phyloP scores from a whole-genome alignment of 2,113 vertebrate species.

The Pelmatolapia mariae region DNA sequence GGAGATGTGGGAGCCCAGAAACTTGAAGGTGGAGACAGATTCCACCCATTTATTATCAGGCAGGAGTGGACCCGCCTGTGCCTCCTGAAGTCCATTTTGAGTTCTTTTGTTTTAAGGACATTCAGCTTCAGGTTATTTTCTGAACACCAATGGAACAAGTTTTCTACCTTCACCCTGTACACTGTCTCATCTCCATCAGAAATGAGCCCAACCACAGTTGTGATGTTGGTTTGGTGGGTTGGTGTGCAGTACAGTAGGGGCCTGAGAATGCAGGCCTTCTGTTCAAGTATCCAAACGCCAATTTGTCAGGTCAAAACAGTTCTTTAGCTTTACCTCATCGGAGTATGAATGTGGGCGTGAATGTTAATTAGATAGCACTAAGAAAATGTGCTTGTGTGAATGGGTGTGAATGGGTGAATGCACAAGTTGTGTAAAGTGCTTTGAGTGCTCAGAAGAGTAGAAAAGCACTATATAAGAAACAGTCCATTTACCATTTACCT shows the following conservation, averaged over 20 bases:
- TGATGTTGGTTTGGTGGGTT: not conserved
- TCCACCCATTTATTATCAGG: not conserved
- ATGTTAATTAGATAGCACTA: too few relatives aligned
- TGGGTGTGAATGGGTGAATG: too few relatives aligned
- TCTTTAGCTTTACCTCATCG: too few relatives aligned
- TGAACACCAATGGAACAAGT: not conserved
- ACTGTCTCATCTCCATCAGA: not conserved
- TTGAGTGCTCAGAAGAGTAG: too few relatives aligned
- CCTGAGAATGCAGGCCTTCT: not conserved
- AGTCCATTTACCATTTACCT: too few relatives aligned
- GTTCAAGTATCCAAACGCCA: not conserved
- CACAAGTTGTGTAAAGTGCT: too few relatives aligned
- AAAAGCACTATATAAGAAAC: too few relatives aligned
- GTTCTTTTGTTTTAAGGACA: not conserved
- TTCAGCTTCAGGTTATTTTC: not conserved
- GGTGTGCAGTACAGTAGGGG: not conserved
- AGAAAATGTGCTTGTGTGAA: too few relatives aligned
- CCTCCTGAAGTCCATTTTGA: not conserved
- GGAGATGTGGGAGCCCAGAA: not conserved
- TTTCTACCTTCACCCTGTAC: not conserved
- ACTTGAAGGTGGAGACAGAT: not conserved
- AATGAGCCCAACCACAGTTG: not conserved
- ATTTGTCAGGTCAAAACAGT: not conserved
- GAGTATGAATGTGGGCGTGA: too few relatives aligned
- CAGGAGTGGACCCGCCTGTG: not conserved